Conservation (phyloP, 2,797 vertebrate species). For the Phoebastria nigripes region DNA sequence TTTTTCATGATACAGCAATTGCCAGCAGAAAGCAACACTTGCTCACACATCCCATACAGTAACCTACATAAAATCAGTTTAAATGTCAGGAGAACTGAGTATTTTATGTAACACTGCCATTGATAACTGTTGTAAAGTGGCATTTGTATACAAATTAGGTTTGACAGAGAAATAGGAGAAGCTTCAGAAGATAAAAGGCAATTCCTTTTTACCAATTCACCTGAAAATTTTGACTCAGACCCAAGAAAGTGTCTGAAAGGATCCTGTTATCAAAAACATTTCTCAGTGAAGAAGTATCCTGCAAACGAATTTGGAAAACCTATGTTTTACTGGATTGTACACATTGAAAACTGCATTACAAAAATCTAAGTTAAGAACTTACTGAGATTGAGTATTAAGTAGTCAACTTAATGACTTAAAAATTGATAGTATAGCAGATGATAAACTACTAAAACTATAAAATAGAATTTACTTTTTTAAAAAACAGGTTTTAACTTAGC, state of each 20-base stretch:
- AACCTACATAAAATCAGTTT: not conserved
- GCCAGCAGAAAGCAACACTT: not conserved
- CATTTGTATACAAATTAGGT: not conserved
- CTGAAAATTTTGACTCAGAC: not conserved
- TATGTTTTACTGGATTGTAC: not conserved
- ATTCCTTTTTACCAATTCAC: not conserved
- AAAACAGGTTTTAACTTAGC: not conserved
- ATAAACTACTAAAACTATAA: not conserved
- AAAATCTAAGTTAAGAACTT: not conserved
- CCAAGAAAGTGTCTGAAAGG: not conserved
- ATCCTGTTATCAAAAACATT: not conserved
- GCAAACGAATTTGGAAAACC: not conserved
- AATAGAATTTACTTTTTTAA: not conserved
- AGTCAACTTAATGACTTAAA: not conserved
- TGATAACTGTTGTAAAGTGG: not conserved
- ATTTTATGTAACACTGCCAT: not conserved
- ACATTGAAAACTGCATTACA: not conserved
- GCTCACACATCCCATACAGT: not conserved
- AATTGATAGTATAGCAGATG: not conserved
- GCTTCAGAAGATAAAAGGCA: not conserved
- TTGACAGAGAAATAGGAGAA: not conserved
- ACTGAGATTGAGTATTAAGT: not conserved
- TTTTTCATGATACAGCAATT: constrained; percentile 28
- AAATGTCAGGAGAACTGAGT: not conserved
- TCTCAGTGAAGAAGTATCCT: not conserved